phyloP scores from a whole-genome alignment of 2,888 invertebrate species.

The Heliconius hortense region DNA sequence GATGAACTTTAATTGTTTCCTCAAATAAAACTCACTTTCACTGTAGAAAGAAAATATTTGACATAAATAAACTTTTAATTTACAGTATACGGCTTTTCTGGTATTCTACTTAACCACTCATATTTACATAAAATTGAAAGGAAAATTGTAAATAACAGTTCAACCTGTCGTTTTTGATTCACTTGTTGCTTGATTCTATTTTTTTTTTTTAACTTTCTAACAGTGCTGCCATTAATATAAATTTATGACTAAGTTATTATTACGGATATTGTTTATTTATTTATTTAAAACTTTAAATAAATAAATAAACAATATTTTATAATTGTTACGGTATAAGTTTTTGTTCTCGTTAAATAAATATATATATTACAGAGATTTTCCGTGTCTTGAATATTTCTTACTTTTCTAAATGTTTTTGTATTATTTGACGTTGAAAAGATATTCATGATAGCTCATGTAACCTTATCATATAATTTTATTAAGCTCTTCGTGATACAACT shows the following conservation, averaged over 20 bases:
- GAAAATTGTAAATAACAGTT: slow-evolving; percentile 35
- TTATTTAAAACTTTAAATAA: too few relatives aligned
- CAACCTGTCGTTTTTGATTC: slow-evolving; percentile 36
- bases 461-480: too few relatives aligned
- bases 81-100: not conserved
- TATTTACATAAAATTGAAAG: slow-evolving; percentile 40
- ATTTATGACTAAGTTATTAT: not conserved
- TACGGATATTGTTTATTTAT: too few relatives aligned
- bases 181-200: slow-evolving; percentile 33
- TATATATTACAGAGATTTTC: not conserved
- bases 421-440: not conserved
- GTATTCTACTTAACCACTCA: slow-evolving; percentile 14
- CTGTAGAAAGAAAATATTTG: not conserved
- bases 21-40: slow-evolving; percentile 23
- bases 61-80: not conserved
- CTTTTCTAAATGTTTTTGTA: not conserved
- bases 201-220: slow-evolving; percentile 27
- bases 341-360: too few relatives aligned
- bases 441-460: too few relatives aligned
- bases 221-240: slow-evolving; percentile 19
- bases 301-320: too few relatives aligned
- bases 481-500: too few relatives aligned
- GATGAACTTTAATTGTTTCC: slow-evolving; percentile 3
- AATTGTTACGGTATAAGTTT: too few relatives aligned
- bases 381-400: not conserved